These are phyloP conservation scores for Bagarius yarrelli DNA, from an alignment of 2,113 vertebrate genomes.

Conservation along the genomic window DNA sequence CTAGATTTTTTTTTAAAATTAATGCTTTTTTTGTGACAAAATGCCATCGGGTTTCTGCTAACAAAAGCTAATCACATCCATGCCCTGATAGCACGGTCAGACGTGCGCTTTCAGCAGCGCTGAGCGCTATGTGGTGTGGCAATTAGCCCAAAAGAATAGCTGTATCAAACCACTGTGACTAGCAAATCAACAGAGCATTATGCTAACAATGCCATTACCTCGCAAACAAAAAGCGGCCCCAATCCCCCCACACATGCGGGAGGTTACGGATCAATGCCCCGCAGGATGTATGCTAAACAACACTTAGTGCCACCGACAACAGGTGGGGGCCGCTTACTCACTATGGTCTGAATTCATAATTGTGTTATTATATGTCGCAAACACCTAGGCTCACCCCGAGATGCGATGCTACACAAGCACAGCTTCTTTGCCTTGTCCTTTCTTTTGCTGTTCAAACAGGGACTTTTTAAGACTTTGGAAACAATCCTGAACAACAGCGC, in stretches of 20 bases:
- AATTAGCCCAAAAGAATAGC: constrained; percentile 53
- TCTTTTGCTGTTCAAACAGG: constrained; percentile 43
- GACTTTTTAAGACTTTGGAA: constrained; percentile 26
- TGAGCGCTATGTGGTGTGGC: constrained; percentile 44
- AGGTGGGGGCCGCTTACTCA: constrained; percentile 48
- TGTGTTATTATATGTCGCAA: constrained; percentile 49
- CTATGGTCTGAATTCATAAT: constrained; percentile 46
- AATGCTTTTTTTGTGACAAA: background rate
- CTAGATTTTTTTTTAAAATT: background rate
- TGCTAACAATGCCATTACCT: constrained; percentile 55
- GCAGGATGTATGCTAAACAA: constrained; percentile 50
- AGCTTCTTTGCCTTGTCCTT: background rate
- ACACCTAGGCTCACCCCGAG: constrained; percentile 39
- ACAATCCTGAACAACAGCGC: constrained; percentile 25
- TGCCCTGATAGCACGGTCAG: constrained; percentile 39
- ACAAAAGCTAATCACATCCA: constrained; percentile 43
- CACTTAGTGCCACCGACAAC: constrained; percentile 45
- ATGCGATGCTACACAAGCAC: constrained; percentile 19
- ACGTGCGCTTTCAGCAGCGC: constrained; percentile 33
- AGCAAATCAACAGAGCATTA: constrained; percentile 53
- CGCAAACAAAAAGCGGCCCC: constrained; percentile 47
- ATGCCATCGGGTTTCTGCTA: constrained; percentile 12
- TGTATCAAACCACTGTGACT: constrained; percentile 41
- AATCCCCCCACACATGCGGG: constrained; percentile 35
- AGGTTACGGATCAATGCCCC: constrained; percentile 51